Conservation (phyloP, 2,113 vertebrate species). For the Stictonetta naevosa region DNA sequence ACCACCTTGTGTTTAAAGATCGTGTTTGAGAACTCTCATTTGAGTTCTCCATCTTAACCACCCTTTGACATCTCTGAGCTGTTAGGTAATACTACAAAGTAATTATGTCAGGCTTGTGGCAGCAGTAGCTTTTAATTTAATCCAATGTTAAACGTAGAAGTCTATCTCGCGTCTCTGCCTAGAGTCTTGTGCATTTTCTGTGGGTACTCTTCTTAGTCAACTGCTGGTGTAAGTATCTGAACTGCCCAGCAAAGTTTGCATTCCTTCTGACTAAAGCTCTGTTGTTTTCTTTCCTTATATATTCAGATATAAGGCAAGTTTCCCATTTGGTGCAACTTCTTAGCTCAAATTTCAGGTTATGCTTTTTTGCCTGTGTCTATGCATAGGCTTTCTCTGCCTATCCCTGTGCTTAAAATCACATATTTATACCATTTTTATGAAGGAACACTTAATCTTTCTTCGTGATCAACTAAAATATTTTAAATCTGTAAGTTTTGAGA, state of each 20-base stretch:
- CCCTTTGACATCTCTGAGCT: background rate
- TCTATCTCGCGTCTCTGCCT: background rate
- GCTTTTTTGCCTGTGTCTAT: background rate
- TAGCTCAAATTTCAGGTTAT: background rate
- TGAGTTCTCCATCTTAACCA: background rate
- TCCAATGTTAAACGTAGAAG: background rate
- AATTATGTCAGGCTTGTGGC: background rate
- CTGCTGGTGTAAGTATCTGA: background rate
- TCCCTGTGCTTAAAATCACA: background rate
- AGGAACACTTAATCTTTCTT: background rate
- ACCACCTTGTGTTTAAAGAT: background rate
- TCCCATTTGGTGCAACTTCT: background rate
- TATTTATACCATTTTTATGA: background rate
- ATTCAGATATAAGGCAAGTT: background rate
- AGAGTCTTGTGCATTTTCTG: rapidly evolving
- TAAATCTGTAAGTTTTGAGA: background rate
- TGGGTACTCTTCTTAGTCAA: rapidly evolving
- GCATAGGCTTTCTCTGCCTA: background rate
- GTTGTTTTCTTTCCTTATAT: background rate
- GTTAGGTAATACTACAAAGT: background rate
- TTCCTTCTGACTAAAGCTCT: background rate
- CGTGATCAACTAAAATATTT: background rate
- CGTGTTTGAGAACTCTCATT: background rate
- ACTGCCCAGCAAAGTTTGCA: background rate
- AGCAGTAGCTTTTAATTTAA: background rate